Base-by-base conservation (phyloP, 2,113 vertebrate genomes). In the Raja brachyura region DNA sequence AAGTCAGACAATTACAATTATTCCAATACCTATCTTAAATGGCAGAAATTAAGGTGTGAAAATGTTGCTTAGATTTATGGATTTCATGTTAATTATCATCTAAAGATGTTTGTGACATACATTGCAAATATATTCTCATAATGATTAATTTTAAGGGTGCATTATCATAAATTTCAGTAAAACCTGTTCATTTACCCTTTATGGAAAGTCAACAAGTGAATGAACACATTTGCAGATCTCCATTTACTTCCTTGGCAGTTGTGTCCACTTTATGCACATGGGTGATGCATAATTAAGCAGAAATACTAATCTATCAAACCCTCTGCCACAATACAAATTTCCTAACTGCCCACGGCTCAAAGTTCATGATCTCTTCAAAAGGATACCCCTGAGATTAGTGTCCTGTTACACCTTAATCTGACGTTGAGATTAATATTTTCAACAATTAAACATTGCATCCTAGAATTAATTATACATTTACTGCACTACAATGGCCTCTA, bases 71-170 rank as follows among this genome's bases (percentile, higher is more conserved):
- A n/a, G 61, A 59, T 86, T 61, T 86, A 56, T 56, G 61, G 5
- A n/a, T 86, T 86, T 86, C 25, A 61, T n/a, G 9, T 86, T n/a
- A 86, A 59, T 86, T 86, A 86, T 28, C 61, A 86, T 11, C 13
- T 61, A 61, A 86, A 61, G 25, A 59, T 54, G 25, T 54, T 1
- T 10, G 22, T 85, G 48, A n/a, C 25, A 31, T 39, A 4, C 28
- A 25, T 59, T 85, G 22, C 13, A 61, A 10, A 28, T 61, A 14
- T 86, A n/a, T 61, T 28, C 11, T 14, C 9, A 4, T 3, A 9
- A 28, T 54, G 54, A 28, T 59, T 54, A 8, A 85, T 85, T 56
- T 85, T 85, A 56, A 22, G 10, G 25, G 56, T 28, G 5, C 10
- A 1, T 54, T 59, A 54, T 28, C 7, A 2, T 25, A 18, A n/a